Conservation (phyloP, 2,797 vertebrate genomes). For the Pseudocheirus occidentalis region DNA sequence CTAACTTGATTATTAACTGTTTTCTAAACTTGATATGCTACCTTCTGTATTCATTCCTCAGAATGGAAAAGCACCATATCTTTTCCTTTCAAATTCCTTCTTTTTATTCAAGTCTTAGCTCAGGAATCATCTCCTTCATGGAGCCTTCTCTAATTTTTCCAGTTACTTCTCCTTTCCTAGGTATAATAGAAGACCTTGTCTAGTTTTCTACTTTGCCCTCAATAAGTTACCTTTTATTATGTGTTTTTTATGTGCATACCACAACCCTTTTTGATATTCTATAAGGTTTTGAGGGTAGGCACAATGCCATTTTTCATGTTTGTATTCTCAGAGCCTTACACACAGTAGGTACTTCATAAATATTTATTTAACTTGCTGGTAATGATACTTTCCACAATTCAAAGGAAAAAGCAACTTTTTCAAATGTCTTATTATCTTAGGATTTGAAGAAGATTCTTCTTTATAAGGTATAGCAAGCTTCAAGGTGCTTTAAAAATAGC, state of each 20-base stretch:
- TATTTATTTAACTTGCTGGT: background rate
- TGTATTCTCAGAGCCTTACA: background rate
- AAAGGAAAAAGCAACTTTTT: background rate
- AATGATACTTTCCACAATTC: background rate
- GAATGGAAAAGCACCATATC: background rate
- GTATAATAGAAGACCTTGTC: background rate
- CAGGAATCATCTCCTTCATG: background rate
- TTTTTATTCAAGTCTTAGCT: background rate
- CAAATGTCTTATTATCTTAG: background rate
- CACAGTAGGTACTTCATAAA: background rate
- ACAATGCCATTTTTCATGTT: background rate
- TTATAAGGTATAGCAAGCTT: background rate
- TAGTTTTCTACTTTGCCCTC: background rate
- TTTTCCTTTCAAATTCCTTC: background rate
- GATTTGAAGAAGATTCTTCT: background rate
- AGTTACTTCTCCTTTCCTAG: background rate
- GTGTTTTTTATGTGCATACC: background rate
- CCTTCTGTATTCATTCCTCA: background rate
- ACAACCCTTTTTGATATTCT: background rate
- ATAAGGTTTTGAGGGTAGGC: background rate
- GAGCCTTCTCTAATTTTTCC: background rate
- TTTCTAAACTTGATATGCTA: background rate
- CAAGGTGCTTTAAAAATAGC: background rate
- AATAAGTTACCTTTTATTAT: background rate
- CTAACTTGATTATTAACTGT: background rate